These are phyloP conservation scores for Brachionus paranguensis DNA, from an alignment of 1,140 invertebrate species.

Conservation along the genomic window DNA sequence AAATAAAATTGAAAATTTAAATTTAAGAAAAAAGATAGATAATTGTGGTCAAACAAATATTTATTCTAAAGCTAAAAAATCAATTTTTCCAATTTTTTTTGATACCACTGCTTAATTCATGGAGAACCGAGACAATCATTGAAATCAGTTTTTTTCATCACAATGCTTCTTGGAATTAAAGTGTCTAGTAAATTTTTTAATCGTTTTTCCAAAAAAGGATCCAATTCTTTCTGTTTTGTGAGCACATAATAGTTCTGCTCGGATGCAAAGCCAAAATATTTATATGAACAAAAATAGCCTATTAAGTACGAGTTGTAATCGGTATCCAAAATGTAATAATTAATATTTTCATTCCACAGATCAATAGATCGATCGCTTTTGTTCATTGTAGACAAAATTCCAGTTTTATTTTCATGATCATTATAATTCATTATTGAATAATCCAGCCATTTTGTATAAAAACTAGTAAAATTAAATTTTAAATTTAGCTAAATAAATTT, in stretches of 20 bases:
- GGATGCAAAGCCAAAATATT: constrained; percentile 7
- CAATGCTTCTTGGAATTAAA: not conserved
- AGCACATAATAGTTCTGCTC: constrained; percentile 26
- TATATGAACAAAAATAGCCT: constrained; percentile 5
- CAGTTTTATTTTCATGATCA: not conserved
- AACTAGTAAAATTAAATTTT: not conserved
- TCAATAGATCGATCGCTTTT: not conserved
- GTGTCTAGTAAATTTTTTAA: not conserved
- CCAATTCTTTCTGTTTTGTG: not conserved
- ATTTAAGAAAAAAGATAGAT: not conserved
- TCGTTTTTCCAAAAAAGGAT: not conserved
- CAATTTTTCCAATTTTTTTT: constrained; percentile 39
- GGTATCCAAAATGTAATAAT: not conserved
- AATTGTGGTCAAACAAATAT: not conserved
- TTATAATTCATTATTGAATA: not conserved
- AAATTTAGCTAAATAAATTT: not conserved
- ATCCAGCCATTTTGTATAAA: not conserved
- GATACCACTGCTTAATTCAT: constrained; percentile 8
- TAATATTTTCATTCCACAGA: constrained; percentile 18
- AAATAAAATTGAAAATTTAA: not conserved
- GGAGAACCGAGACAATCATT: not conserved
- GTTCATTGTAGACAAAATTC: not conserved
- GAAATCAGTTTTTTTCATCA: not conserved
- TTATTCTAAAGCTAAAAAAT: constrained; percentile 33
- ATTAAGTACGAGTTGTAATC: not conserved